Evolutionary conservation across 2,888 invertebrate species (phyloP), one percentile per base, ranked within the genome.

Genomic region (Nemotelus nigrinus): DNA sequence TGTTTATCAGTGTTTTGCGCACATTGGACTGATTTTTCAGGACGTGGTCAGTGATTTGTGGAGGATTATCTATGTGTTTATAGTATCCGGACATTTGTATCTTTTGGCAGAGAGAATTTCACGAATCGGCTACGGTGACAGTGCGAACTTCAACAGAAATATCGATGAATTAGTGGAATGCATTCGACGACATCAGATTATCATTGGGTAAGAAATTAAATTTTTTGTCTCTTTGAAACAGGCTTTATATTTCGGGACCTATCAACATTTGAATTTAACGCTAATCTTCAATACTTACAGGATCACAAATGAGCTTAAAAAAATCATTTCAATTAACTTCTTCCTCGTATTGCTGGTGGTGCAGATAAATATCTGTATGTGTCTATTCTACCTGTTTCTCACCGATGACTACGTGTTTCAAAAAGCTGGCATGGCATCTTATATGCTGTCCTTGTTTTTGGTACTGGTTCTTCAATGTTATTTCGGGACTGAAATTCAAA

Each of bases 101-200:
- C 78, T 81, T 0, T 53, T 83, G 53, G 78, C 78, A 0, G 79
- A 74, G 50, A 80, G 83, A 43, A 81, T 83, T 3, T 10, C 78
- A 0, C 70, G 81, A 77, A 82, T 83, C 68, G 83, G 83, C 10
- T 78, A 78, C 8, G 77, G 79, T 5, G 2, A 0, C 0, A 1
- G 0, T 3, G 25, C 7, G 1, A 44, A 55, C 41, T 7, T 39
- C 39, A 80, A 80, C 0, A 76, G 80, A 1, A 82, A 82, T 80
- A 79, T 81, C 6, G 57, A 70, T 43, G 83, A 83, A 65, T 68
- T 83, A 64, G 65, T 80, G 39, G 64, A 60, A 4, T 83, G 83
- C 58, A 77, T 83, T 39, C 77, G 72, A 39, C 82, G 82, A 77
- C 82, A 83, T 55, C 79, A 80, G 68, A 81, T 81, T 77, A 70